Percentiles rank a stretch among this genome's conserved stretches.
Evolutionary conservation across 2,797 vertebrate genomes (phyloP).

Genomic region (Prunella strophiata): DNA sequence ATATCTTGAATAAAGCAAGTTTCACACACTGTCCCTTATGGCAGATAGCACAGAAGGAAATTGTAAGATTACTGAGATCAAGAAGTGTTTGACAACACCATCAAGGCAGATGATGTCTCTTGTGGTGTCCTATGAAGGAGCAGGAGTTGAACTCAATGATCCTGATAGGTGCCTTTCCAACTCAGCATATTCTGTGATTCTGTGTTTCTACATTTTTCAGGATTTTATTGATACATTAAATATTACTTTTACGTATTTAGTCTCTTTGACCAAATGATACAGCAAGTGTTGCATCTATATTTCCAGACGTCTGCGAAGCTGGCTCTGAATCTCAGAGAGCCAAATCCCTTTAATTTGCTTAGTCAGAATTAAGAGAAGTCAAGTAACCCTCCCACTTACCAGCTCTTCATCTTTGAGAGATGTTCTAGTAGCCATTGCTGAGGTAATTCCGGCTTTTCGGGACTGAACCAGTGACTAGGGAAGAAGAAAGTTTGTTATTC

Average conservation of each 20-base stretch:
- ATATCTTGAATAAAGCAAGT: neutral
- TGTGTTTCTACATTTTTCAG: neutral
- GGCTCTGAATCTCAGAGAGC: neutral
- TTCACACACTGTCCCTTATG: neutral
- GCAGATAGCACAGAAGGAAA: neutral
- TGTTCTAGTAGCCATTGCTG: constrained; percentile 94
- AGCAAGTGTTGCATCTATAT: neutral
- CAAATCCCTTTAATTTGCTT: neutral
- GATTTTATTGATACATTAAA: neutral
- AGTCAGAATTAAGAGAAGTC: neutral
- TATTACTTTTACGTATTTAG: neutral
- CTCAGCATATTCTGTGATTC: neutral
- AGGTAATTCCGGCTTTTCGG: constrained; percentile 94
- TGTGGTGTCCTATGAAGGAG: neutral
- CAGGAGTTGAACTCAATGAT: neutral
- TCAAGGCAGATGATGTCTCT: neutral
- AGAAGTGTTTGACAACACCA: neutral
- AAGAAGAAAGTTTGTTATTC: constrained; percentile 36
- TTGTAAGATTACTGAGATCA: neutral
- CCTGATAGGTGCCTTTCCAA: neutral
- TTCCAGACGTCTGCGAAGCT: neutral
- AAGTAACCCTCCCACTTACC: constrained; percentile 80
- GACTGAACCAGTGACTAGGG: constrained; percentile 94
- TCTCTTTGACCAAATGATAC: neutral
- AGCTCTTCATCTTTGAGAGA: constrained; percentile 97